Conservation (phyloP, 2,888 invertebrate species). For the Volucella bombylans region DNA sequence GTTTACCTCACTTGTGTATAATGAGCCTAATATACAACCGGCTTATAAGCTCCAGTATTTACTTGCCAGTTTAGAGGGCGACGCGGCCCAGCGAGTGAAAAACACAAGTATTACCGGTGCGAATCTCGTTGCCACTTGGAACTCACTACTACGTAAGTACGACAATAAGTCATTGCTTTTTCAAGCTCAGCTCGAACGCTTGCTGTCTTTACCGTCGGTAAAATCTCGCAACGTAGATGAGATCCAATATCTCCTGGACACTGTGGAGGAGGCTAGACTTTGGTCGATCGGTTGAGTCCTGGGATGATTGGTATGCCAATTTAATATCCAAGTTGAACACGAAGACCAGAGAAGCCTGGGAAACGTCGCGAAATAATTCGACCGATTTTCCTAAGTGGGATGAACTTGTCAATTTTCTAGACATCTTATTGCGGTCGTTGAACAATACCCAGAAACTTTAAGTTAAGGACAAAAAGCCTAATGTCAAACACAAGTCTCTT, state of each 20-base stretch:
- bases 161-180: not conserved
- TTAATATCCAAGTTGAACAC: not conserved
- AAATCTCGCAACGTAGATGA: too few species aligned
- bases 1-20: conserved; percentile 15
- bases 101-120: not conserved
- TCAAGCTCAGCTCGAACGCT: conserved; percentile 5
- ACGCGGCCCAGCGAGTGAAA: not conserved
- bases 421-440: not conserved
- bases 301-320: conserved; percentile 13
- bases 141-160: not conserved
- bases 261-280: conserved; percentile 4
- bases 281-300: not conserved
- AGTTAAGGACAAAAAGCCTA: too few species aligned
- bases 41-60: conserved; percentile 7
- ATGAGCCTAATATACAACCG: conserved; percentile 4
- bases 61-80: not conserved
- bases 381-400: conserved; percentile 3
- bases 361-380: conserved; percentile 6
- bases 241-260: too few species aligned
- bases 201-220: too few species aligned
- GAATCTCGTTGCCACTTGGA: not conserved
- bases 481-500: conserved; percentile 7
- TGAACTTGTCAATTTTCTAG: conserved; percentile 12
- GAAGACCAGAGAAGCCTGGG: not conserved
- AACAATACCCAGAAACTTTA: not conserved